Evolutionary conservation across 2,888 invertebrate genomes (phyloP).

Genomic region (Julus scandinavius): DNA sequence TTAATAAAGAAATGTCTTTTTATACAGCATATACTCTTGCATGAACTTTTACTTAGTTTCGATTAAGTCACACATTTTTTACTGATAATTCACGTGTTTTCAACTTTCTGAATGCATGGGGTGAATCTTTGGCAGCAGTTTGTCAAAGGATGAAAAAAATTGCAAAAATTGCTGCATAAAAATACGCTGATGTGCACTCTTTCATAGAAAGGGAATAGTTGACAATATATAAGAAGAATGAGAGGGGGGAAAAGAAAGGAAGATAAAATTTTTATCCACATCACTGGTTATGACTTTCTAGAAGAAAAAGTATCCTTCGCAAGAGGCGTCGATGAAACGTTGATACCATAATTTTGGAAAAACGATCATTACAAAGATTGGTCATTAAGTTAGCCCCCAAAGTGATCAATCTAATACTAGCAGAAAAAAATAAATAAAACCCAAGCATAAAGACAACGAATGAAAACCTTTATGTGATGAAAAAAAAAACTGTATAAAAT

Average conservation of each 20-base stretch:
- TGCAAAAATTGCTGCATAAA: neutral
- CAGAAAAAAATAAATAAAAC: neutral
- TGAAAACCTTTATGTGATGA: neutral
- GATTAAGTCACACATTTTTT: neutral
- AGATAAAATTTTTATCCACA: constrained; percentile 49
- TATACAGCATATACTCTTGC: too few relatives aligned
- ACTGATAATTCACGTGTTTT: neutral
- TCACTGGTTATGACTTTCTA: constrained; percentile 44
- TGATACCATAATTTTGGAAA: constrained; percentile 41
- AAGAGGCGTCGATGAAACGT: neutral
- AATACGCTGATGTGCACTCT: constrained; percentile 15
- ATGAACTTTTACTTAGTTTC: neutral
- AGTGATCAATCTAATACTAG: constrained; percentile 49
- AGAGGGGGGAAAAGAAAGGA: neutral
- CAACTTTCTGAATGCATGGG: neutral
- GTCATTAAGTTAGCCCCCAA: constrained; percentile 23
- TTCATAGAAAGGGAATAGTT: neutral
- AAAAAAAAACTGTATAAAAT: neutral
- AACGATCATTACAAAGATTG: constrained; percentile 42
- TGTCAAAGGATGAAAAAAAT: neutral
- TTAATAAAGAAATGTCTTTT: too few relatives aligned
- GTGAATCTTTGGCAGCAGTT: neutral
- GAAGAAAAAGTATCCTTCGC: neutral
- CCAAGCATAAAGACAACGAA: neutral
- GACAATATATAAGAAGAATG: neutral